Percentiles rank a stretch among this genome's conserved stretches.
Evolutionary conservation across 1,140 invertebrate genomes (phyloP).

Genomic region (Drosophila paulistorum): DNA sequence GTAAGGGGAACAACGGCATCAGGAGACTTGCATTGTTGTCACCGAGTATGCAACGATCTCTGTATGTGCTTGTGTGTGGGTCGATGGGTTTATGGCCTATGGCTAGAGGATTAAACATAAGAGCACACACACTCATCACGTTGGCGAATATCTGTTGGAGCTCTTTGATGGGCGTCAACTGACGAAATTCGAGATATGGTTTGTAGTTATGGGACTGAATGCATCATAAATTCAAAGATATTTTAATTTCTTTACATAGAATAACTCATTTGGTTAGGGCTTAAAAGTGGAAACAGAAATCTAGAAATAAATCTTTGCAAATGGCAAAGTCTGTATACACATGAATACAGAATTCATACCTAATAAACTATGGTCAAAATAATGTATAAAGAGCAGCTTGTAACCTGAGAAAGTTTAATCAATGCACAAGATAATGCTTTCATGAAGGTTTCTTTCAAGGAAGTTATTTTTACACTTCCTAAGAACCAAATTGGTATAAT

Average conservation of each 20-base stretch:
- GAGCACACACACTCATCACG: neutral
- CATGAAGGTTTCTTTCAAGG: no score
- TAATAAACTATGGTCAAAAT: no score
- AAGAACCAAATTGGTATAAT: no score
- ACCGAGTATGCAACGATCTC: constrained; percentile 1
- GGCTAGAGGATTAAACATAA: constrained; percentile 30
- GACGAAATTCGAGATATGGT: neutral
- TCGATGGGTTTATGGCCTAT: constrained; percentile 12
- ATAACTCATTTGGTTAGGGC: neutral
- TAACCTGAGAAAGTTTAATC: no score
- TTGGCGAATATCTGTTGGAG: constrained; percentile 8
- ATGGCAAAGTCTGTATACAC: no score
- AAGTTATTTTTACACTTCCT: no score
- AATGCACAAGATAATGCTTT: no score
- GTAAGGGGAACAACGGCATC: constrained; percentile 7
- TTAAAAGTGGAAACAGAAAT: neutral
- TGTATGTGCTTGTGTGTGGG: neutral
- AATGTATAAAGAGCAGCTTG: no score
- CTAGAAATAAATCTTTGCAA: no score
- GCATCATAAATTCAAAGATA: constrained; percentile 22
- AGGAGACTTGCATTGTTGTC: constrained; percentile 34
- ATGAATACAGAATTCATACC: no score
- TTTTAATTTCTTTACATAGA: constrained; percentile 5
- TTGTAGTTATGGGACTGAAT: neutral
- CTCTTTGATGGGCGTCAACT: neutral